Conservation (phyloP, 2,888 invertebrate species). For the Cantharis rustica region DNA sequence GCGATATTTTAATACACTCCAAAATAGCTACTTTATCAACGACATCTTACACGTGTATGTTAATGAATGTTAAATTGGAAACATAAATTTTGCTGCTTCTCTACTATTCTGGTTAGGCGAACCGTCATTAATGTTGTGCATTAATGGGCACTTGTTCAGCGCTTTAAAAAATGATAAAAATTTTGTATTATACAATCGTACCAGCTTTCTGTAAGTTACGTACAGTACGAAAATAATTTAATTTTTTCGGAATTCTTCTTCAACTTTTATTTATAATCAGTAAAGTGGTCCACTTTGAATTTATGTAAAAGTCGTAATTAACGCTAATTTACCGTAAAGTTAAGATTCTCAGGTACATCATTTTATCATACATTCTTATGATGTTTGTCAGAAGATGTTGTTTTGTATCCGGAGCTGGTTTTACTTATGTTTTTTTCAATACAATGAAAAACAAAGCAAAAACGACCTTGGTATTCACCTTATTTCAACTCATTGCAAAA, state of each 20-base stretch:
- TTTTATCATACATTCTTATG: conserved; percentile 9
- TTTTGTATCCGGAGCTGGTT: conserved; percentile 28
- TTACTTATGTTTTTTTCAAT: conserved; percentile 10
- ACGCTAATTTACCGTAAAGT: conserved; percentile 23
- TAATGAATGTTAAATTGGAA: conserved; percentile 2
- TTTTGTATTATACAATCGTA: not conserved
- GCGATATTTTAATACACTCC: not conserved
- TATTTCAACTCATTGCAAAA: conserved; percentile 16
- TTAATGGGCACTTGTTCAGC: not conserved
- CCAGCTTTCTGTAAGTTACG: not conserved
- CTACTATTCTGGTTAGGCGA: not conserved
- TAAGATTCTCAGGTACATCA: not conserved
- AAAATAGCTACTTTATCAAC: not conserved
- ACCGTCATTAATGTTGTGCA: not conserved
- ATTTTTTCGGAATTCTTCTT: not conserved
- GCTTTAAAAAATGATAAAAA: not conserved
- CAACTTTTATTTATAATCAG: not conserved
- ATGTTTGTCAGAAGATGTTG: conserved; percentile 25
- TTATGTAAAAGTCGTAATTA: not conserved
- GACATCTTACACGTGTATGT: not conserved
- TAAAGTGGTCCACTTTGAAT: not conserved
- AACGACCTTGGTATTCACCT: conserved; percentile 24
- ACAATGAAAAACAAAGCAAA: conserved; percentile 25
- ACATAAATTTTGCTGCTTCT: not conserved
- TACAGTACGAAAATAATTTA: not conserved